Conservation (phyloP, 2,888 invertebrate genomes). For the Polyommatus iphigenia region DNA sequence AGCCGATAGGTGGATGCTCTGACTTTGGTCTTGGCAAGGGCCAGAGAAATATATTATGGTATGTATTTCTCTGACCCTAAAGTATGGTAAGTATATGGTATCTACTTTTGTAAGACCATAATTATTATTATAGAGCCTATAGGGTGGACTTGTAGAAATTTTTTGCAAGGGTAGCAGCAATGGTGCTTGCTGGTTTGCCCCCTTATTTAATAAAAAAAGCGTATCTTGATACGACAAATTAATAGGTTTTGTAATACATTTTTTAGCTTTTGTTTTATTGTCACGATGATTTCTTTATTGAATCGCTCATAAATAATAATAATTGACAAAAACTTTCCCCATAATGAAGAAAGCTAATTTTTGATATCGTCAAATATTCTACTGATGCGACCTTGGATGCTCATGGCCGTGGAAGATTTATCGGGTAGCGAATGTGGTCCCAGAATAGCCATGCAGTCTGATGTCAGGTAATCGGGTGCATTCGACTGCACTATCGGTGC, state of each 20-base stretch:
- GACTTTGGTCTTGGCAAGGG: background rate
- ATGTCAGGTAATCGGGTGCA: conserved; percentile 53
- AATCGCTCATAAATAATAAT: background rate
- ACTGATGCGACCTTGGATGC: conserved; percentile 2
- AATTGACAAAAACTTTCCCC: background rate
- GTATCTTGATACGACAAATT: background rate
- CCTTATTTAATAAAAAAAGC: too few relatives aligned
- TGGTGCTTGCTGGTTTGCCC: too few relatives aligned
- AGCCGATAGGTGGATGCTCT: background rate
- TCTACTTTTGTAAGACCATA: too few relatives aligned
- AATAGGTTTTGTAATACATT: too few relatives aligned
- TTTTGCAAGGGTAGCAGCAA: too few relatives aligned
- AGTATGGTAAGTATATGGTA: too few relatives aligned
- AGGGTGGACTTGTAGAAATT: too few relatives aligned
- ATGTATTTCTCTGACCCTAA: too few relatives aligned
- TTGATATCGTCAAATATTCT: background rate
- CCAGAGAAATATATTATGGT: background rate
- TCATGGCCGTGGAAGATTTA: conserved; percentile 47
- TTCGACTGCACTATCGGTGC: conserved; percentile 47
- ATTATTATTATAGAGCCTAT: too few relatives aligned
- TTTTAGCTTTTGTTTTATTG: too few relatives aligned
- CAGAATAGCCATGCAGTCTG: conserved; percentile 54
- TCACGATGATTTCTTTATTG: background rate
- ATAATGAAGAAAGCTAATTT: background rate
- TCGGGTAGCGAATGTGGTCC: conserved; percentile 48